Evolutionary conservation across 1,140 invertebrate genomes (phyloP), one percentile per base, ranked within the genome.

Genomic region (Panulirus ornatus): DNA sequence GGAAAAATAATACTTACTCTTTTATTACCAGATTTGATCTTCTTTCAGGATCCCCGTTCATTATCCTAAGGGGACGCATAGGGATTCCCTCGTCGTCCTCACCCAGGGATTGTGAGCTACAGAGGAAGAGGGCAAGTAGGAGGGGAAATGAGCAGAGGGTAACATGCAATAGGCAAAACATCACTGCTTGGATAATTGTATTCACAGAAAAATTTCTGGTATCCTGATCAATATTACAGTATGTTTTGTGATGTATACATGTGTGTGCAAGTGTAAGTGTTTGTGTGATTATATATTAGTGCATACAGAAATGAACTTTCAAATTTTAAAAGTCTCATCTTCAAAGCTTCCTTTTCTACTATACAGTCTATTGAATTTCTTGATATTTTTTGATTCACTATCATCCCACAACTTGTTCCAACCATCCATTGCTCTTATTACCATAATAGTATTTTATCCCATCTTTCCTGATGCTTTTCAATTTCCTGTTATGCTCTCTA

Each of bases 61-160:
- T 90, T 71, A 92, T 90, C 44, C 91, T 84, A 66, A 92, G 87
- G 66, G 91, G 91, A 36, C 91, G 81, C 88, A 92, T 90, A 22
- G 91, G 91, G 36, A 92, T 92, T 70, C 91, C 91, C 47, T 86
- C 87, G 44, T 92, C 91, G 42, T 88, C 91, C 78, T 92, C 91
- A 34, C 91, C 87, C 47, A 81, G 71, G 84, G 87, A 90, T 40
- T 86, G 90, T 47, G 87, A 85, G 88, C 91, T 92, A 70, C 19
- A 70, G 58, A 76, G 78, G 75, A 66, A 84, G 87, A 76, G 42
- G 73, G 82, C 75, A 66, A 27, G 78, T 63, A 58, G 78, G 83
- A 63, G 76, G 83, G 88, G 70, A 34, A 38, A 47, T 27, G 47
- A 58, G 42, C 38, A 70, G 66, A 75, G 88, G 70, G 78, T 38